A percentile compares a stretch with the other conserved stretches of the same genome.
Conservation (phyloP, 2,113 vertebrate species). For the Salminus brasiliensis region DNA sequence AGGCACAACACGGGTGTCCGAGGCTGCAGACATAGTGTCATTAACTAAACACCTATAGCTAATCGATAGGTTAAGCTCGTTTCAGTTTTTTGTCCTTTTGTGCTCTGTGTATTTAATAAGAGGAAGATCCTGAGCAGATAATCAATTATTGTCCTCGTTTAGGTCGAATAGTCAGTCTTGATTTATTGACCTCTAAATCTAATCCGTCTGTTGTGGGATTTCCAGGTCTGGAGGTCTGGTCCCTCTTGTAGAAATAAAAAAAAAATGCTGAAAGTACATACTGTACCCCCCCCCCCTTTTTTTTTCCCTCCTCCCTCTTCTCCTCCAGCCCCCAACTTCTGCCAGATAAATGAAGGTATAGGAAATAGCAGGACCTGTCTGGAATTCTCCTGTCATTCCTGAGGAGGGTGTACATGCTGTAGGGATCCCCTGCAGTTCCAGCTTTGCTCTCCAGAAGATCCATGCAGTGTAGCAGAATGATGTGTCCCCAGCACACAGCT, state of each 20-base stretch:
- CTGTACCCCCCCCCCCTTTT: neutral
- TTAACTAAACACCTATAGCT: neutral
- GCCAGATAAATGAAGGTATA: conserved; percentile 28
- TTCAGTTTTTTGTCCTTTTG: neutral
- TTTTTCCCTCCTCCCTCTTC: neutral
- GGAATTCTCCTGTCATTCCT: conserved; percentile 39
- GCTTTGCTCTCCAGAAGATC: neutral
- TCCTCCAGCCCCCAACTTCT: conserved; percentile 26
- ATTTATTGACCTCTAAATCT: conserved; percentile 32
- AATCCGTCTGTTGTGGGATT: conserved; percentile 1
- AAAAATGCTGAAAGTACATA: conserved; percentile 4
- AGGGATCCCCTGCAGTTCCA: neutral
- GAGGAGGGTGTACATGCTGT: conserved; percentile 29
- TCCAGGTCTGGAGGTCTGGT: neutral
- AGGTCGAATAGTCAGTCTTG: neutral
- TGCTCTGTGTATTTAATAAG: neutral
- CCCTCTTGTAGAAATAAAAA: neutral
- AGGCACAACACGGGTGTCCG: conserved; percentile 28
- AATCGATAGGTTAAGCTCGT: neutral
- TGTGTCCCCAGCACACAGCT: neutral
- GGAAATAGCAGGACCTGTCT: conserved; percentile 38
- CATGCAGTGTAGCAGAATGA: neutral
- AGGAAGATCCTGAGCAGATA: neutral
- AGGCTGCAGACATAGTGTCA: conserved; percentile 5
- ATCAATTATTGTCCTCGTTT: neutral